Conservation (phyloP, 2,113 vertebrate genomes). For the Irena cyanogastra region DNA sequence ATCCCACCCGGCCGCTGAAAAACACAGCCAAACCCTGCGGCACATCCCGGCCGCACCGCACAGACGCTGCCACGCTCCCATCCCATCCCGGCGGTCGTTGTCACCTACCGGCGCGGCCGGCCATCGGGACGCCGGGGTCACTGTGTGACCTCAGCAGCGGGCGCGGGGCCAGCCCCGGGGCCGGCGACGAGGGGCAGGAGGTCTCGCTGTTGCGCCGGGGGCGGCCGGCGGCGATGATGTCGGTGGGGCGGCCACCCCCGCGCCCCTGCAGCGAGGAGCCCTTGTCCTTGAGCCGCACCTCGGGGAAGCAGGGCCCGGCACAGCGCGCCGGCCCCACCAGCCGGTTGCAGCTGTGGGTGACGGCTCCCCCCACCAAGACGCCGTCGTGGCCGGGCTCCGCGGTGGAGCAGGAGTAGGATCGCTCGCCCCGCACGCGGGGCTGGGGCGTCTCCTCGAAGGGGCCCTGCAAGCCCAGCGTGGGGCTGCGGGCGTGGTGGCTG, state of each 20-base stretch:
- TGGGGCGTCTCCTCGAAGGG: constrained; percentile 75
- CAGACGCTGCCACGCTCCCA: rapidly evolving
- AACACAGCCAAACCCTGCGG: rapidly evolving
- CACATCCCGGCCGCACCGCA: rapidly evolving
- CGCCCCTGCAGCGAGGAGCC: constrained; percentile 35
- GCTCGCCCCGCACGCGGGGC: constrained; percentile 79
- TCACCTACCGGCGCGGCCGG: constrained; percentile 72
- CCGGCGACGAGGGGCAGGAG: constrained; percentile 66
- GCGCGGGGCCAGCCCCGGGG: constrained; percentile 25
- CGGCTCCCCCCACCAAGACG: constrained; percentile 14
- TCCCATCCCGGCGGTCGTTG: rapidly evolving
- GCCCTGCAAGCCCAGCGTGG: constrained; percentile 66
- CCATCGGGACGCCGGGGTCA: constrained; percentile 82
- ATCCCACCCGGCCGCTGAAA: rapidly evolving
- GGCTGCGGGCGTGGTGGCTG: constrained; percentile 66
- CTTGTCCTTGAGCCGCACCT: constrained; percentile 76
- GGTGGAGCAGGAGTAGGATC: constrained; percentile 92
- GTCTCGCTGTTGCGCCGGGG: constrained; percentile 72
- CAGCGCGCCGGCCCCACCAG: constrained; percentile 74
- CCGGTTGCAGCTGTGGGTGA: constrained; percentile 89
- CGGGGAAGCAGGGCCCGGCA: constrained; percentile 75
- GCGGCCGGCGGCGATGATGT: background rate
- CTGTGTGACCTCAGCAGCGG: constrained; percentile 85
- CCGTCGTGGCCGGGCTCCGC: constrained; percentile 70
- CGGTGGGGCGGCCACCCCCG: background rate